Conservation (phyloP, 2,888 invertebrate genomes). For the Enchytraeus crypticus region DNA sequence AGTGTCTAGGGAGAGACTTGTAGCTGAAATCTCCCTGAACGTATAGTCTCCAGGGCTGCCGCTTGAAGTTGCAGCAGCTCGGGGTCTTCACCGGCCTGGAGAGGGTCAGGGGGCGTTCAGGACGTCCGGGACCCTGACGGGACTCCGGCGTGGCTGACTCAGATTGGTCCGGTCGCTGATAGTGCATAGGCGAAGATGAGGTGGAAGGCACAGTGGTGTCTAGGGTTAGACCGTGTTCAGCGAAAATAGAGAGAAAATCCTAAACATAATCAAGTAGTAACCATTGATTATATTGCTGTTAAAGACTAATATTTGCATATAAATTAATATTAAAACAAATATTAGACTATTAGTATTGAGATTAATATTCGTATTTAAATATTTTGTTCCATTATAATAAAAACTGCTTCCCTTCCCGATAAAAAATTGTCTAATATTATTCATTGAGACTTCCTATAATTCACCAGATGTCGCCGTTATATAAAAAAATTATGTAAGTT, state of each 20-base stretch:
- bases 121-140: not conserved
- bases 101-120: conserved; percentile 11
- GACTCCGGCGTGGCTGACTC: not conserved
- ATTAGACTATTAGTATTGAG: too few species aligned
- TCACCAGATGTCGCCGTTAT: too few species aligned
- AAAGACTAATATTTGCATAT: not conserved
- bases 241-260: conserved; percentile 10
- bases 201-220: not conserved
- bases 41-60: conserved; percentile 6
- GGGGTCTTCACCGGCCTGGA: conserved; percentile 8
- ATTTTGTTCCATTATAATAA: too few species aligned
- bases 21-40: conserved; percentile 11
- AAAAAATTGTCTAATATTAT: too few species aligned
- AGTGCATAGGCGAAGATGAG: not conserved
- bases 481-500: too few species aligned
- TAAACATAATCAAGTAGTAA: not conserved
- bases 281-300: not conserved
- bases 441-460: too few species aligned
- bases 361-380: too few species aligned
- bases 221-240: not conserved
- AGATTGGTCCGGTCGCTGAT: not conserved
- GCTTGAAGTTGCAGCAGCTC: conserved; percentile 10
- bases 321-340: too few species aligned
- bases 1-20: not conserved
- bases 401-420: too few species aligned